phyloP scores from a whole-genome alignment of 2,888 invertebrate species.

The Nomada fabriciana region DNA sequence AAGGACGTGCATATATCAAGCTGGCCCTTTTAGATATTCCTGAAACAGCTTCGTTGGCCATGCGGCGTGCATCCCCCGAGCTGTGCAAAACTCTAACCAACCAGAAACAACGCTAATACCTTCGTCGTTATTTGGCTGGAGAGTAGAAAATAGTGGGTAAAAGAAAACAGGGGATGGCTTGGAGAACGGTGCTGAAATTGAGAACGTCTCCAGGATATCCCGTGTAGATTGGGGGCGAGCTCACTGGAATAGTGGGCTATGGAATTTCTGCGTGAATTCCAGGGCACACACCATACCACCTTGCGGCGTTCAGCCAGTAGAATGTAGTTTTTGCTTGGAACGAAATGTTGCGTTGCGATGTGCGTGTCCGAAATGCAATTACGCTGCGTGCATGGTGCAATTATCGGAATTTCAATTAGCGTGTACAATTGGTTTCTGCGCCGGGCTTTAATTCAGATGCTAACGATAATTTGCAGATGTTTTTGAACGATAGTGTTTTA shows the following conservation, averaged over 20 bases:
- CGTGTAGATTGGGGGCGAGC: slow-evolving; percentile 61
- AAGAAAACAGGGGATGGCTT: slow-evolving; percentile 19
- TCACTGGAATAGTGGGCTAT: slow-evolving; percentile 32
- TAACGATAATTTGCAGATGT: not conserved
- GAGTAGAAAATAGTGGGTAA: slow-evolving; percentile 27
- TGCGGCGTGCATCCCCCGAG: slow-evolving; percentile 65
- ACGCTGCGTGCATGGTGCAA: slow-evolving; percentile 36
- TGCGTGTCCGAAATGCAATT: slow-evolving; percentile 48
- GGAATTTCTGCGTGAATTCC: slow-evolving; percentile 67
- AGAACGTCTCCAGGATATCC: slow-evolving; percentile 70
- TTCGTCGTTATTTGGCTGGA: slow-evolving; percentile 30
- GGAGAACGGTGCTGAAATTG: slow-evolving; percentile 68
- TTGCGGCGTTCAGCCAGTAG: slow-evolving; percentile 8
- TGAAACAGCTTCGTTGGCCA: slow-evolving; percentile 73
- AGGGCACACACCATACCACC: slow-evolving; percentile 30
- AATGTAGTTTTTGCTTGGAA: slow-evolving; percentile 32
- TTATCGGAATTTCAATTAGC: slow-evolving; percentile 57
- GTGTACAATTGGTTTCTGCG: slow-evolving; percentile 8
- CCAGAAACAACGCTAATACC: slow-evolving; percentile 55
- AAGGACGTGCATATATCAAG: slow-evolving; percentile 58
- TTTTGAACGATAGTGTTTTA: not conserved
- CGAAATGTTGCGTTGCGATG: not conserved
- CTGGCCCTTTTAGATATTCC: slow-evolving; percentile 70
- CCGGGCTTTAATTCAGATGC: slow-evolving; percentile 12
- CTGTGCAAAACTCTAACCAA: slow-evolving; percentile 43